Evolutionary conservation across 2,888 invertebrate genomes (phyloP).

Genomic region (Netelia virgata): DNA sequence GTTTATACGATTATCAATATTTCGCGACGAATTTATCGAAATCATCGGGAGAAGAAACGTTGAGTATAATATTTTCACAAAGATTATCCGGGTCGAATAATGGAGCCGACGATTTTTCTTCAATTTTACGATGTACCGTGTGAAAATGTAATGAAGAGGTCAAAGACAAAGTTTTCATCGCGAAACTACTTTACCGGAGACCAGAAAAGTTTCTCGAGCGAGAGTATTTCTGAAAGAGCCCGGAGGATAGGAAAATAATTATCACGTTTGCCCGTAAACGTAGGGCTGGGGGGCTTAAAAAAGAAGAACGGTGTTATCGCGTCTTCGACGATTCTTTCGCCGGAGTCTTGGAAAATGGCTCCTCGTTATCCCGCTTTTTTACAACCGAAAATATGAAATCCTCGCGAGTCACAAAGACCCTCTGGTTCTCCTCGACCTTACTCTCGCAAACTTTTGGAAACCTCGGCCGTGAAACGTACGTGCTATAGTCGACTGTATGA

Average conservation of each 20-base stretch:
- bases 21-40: too few relatives aligned
- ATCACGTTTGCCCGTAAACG: conserved; percentile 55
- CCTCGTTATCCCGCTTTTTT: conserved; percentile 16
- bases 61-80: too few relatives aligned
- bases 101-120: background rate
- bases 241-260: conserved; percentile 62
- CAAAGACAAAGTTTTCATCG: conserved; percentile 39
- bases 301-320: conserved; percentile 43
- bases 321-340: conserved; percentile 17
- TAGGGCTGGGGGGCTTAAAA: background rate
- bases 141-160: conserved; percentile 49
- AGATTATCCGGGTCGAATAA: conserved; percentile 4
- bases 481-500: conserved; percentile 35
- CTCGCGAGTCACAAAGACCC: conserved; percentile 21
- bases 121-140: background rate
- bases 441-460: conserved; percentile 33
- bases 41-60: too few relatives aligned
- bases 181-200: conserved; percentile 49
- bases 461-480: conserved; percentile 39
- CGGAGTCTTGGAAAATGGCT: conserved; percentile 44
- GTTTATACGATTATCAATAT: too few relatives aligned
- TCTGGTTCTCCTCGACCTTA: conserved; percentile 21
- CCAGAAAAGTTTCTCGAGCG: conserved; percentile 57
- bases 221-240: conserved; percentile 34
- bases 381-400: conserved; percentile 62